A percentile compares a stretch with the other conserved stretches of the same genome.
phyloP scores from a whole-genome alignment of 2,113 vertebrate genomes.

The Brachyhypopomus occidentalis region DNA sequence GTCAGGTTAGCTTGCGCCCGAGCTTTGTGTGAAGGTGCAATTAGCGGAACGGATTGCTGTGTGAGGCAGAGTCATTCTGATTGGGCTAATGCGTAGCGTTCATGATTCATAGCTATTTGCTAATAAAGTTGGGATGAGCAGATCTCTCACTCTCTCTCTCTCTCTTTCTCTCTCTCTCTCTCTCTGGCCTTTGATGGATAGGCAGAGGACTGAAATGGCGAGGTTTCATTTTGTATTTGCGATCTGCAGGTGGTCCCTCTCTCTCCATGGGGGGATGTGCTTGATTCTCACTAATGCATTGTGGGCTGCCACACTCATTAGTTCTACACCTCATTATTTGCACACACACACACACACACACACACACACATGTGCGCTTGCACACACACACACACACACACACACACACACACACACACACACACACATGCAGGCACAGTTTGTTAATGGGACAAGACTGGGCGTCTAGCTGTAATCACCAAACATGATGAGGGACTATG shows the following conservation, averaged over 20 bases:
- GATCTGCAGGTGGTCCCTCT: slow-evolving; percentile 66
- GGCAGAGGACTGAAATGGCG: slow-evolving; percentile 46
- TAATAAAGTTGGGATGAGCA: slow-evolving; percentile 40
- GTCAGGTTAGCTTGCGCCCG: slow-evolving; percentile 36
- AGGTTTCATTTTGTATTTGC: slow-evolving; percentile 58
- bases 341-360: slow-evolving; percentile 36
- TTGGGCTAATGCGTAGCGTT: slow-evolving; percentile 10
- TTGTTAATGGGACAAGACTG: slow-evolving; percentile 53
- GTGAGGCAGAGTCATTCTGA: slow-evolving; percentile 18
- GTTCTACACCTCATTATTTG: slow-evolving; percentile 64
- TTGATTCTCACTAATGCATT: slow-evolving; percentile 63
- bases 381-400: slow-evolving; percentile 39
- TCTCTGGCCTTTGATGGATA: slow-evolving; percentile 57
- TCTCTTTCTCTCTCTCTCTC: slow-evolving; percentile 31
- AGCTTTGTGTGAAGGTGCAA: slow-evolving; percentile 33
- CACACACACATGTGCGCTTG: slow-evolving; percentile 36
- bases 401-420: slow-evolving; percentile 42
- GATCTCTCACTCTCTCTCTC: slow-evolving; percentile 18
- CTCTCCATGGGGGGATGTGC: slow-evolving; percentile 40
- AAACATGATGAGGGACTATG: slow-evolving; percentile 45
- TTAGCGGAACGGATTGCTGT: slow-evolving; percentile 48
- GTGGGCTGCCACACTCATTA: slow-evolving; percentile 66
- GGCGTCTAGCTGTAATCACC: slow-evolving; percentile 45
- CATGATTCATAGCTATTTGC: slow-evolving; percentile 39
- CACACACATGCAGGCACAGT: slow-evolving; percentile 35